Conservation (phyloP, 2,113 vertebrate species). For the Thalassarche chlororhynchos region DNA sequence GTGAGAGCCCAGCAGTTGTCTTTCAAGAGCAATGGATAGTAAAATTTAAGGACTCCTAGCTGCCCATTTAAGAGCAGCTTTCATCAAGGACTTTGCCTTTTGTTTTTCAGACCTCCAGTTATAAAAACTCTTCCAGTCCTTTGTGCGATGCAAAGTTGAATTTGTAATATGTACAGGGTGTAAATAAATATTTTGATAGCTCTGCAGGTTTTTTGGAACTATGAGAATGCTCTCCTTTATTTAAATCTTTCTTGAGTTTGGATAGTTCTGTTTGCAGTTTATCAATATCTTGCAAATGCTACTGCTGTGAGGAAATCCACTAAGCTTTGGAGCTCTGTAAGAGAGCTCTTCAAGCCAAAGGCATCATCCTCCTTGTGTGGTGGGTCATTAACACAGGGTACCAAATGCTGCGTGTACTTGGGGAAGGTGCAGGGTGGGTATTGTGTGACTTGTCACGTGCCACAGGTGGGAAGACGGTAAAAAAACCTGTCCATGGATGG, state of each 20-base stretch:
- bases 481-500: not conserved
- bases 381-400: not conserved
- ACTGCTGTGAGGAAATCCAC: not conserved
- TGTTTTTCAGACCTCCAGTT: not conserved
- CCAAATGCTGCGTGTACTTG: not conserved
- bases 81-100: not conserved
- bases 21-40: not conserved
- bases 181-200: slow-evolving; percentile 49
- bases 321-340: not conserved
- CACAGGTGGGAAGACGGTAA: not conserved
- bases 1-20: not conserved
- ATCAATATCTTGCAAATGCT: not conserved
- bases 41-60: not conserved
- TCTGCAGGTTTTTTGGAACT: not conserved
- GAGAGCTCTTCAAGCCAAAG: not conserved
- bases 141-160: not conserved
- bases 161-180: not conserved
- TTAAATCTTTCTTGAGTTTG: not conserved
- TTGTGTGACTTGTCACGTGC: not conserved
- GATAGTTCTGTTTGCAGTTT: not conserved
- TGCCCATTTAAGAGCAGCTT: not conserved
- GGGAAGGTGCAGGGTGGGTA: not conserved
- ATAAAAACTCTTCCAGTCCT: not conserved
- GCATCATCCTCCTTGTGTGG: not conserved
- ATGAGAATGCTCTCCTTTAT: not conserved